phyloP scores from a whole-genome alignment of 2,888 invertebrate genomes.

The Caenorhabditis japonica region DNA sequence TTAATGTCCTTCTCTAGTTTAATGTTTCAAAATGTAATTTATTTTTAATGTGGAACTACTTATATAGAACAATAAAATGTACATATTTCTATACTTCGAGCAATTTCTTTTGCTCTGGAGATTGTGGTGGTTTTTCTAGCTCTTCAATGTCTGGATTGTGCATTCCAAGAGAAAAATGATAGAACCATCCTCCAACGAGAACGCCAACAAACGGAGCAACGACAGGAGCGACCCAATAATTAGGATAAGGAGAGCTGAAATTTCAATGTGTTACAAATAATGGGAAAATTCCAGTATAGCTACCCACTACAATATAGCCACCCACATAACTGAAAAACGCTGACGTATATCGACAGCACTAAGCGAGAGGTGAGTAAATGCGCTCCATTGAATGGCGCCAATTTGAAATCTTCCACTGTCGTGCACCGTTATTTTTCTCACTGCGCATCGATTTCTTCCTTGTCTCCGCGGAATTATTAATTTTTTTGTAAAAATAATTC shows the following conservation, averaged over 20 bases:
- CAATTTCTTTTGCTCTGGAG: constrained; percentile 39
- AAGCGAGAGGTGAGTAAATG: no score
- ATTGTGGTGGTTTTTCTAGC: constrained; percentile 23
- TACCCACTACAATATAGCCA: no score
- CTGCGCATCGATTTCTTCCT: no score
- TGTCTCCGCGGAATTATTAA: no score
- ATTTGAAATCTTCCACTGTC: no score
- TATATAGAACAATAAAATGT: constrained; percentile 34
- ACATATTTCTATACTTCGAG: constrained; percentile 40
- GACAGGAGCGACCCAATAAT: constrained; percentile 62
- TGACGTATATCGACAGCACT: no score
- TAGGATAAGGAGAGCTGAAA: constrained; percentile 57
- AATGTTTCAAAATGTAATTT: constrained; percentile 9
- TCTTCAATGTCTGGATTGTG: constrained; percentile 55
- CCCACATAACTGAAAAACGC: no score
- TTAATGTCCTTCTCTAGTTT: constrained; percentile 15
- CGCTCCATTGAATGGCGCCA: no score
- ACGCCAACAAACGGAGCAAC: constrained; percentile 63
- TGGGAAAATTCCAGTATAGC: no score
- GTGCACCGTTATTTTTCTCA: no score
- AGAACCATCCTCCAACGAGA: constrained; percentile 63
- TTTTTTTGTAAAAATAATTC: no score
- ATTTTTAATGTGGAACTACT: constrained; percentile 17
- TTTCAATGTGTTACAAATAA: no score
- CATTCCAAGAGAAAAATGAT: constrained; percentile 61